Evolutionary conservation across 37 sponge, comb jelly and placozoan genomes (phyloP).

Genomic region (Ephydatia muelleri): DNA sequence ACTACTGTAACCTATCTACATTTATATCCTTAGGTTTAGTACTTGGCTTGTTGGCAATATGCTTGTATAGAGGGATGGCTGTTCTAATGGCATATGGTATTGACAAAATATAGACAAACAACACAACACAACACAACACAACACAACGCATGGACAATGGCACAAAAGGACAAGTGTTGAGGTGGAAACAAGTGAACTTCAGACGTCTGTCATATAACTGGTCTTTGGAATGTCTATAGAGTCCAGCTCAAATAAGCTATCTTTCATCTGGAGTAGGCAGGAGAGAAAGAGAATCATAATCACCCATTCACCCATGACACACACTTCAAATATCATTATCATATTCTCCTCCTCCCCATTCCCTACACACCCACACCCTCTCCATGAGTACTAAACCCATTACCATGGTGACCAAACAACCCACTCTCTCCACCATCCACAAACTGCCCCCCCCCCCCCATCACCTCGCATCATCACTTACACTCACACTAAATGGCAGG

Average conservation of each 20-base stretch:
- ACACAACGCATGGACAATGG: neutral
- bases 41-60: too few relatives aligned
- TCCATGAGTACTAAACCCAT: too few relatives aligned
- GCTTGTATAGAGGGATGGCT: neutral
- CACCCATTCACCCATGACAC: neutral
- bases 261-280: neutral
- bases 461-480: neutral
- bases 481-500: neutral
- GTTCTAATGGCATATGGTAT: neutral
- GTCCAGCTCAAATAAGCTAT: neutral
- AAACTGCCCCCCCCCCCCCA: neutral
- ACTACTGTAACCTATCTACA: too few relatives aligned
- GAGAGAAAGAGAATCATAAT: neutral
- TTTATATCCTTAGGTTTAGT: too few relatives aligned
- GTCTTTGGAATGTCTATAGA: neutral
- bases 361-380: too few relatives aligned
- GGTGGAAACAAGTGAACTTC: neutral
- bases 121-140: neutral
- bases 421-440: neutral
- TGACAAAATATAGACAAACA: neutral
- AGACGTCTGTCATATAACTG: neutral
- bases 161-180: neutral
- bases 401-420: neutral
- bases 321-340: neutral
- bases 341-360: too few relatives aligned